Conservation (phyloP, 2,797 vertebrate genomes). For the Picus viridis region DNA sequence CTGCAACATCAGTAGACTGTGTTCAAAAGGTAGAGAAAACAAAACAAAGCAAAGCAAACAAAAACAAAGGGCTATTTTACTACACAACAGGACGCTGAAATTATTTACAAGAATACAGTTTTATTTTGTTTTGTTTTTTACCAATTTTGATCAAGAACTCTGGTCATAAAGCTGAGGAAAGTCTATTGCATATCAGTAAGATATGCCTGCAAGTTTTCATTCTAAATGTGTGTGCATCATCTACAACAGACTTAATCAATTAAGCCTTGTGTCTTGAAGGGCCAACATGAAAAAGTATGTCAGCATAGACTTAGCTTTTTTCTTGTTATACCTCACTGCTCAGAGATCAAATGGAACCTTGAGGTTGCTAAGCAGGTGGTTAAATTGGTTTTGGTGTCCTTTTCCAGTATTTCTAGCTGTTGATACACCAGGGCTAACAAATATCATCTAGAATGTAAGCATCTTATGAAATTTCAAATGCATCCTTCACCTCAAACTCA, state of each 20-base stretch:
- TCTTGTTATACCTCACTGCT: background rate
- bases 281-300: background rate
- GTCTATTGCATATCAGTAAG: background rate
- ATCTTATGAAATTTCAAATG: background rate
- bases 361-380: background rate
- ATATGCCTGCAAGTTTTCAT: background rate
- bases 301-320: background rate
- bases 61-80: background rate
- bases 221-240: background rate
- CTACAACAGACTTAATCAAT: background rate
- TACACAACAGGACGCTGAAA: background rate
- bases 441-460: background rate
- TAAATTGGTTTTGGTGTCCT: background rate
- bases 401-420: background rate
- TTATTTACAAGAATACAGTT: background rate
- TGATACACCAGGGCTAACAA: background rate
- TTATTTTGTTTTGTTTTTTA: background rate
- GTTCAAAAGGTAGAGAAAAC: background rate
- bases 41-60: background rate
- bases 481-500: background rate
- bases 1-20: background rate
- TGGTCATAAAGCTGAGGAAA: background rate
- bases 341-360: background rate
- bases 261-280: background rate
- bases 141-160: background rate